phyloP scores from a whole-genome alignment of 2,113 vertebrate species.

The Vombatus ursinus region DNA sequence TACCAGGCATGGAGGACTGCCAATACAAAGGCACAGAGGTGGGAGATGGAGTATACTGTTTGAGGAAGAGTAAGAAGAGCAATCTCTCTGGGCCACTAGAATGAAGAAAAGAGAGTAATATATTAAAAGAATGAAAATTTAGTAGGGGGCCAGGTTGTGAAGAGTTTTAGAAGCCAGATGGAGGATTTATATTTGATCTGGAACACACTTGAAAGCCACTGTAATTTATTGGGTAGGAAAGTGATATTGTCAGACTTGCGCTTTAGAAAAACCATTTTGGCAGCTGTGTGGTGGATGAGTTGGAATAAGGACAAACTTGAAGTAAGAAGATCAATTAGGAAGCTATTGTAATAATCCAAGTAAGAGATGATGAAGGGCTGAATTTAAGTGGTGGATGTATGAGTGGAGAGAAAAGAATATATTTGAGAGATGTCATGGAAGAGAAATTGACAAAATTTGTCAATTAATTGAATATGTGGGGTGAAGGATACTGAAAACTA shows the following conservation, averaged over 20 bases:
- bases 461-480: background rate
- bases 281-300: background rate
- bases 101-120: background rate
- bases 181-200: background rate
- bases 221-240: background rate
- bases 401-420: background rate
- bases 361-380: background rate
- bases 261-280: background rate
- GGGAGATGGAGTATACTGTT: background rate
- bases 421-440: background rate
- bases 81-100: background rate
- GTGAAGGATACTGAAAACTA: background rate
- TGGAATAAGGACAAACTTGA: background rate
- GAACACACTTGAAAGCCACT: background rate
- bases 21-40: background rate
- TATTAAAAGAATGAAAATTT: background rate
- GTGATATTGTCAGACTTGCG: background rate
- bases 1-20: background rate
- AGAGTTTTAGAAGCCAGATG: background rate
- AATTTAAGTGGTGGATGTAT: background rate
- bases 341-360: background rate
- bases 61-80: background rate
- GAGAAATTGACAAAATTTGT: background rate
- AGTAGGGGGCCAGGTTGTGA: background rate
- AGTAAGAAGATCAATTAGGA: background rate